Evolutionary conservation across 1,140 invertebrate species (phyloP).

Genomic region (Zaprionus inermis): DNA sequence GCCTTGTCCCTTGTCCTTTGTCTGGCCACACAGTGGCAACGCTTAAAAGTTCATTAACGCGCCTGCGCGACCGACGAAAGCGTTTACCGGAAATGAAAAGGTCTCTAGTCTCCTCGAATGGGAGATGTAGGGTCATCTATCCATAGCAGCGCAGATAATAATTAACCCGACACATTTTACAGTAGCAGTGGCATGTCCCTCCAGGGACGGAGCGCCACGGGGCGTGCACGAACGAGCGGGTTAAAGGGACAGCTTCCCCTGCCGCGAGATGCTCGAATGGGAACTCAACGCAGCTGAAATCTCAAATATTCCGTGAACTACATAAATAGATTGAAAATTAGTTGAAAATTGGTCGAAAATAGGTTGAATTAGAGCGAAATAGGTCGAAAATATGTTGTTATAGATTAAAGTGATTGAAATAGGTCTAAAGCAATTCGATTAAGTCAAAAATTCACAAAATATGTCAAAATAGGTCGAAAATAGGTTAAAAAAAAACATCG

Average conservation of each 20-base stretch:
- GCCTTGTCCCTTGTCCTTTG: slow-evolving; percentile 6
- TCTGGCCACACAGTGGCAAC: slow-evolving; percentile 45
- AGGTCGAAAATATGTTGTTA: too few species aligned
- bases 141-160: slow-evolving; percentile 45
- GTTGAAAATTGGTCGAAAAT: too few species aligned
- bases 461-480: too few species aligned
- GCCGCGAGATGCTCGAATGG: too few species aligned
- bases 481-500: too few species aligned
- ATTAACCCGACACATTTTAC: slow-evolving; percentile 57
- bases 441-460: too few species aligned
- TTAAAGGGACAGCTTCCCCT: background rate
- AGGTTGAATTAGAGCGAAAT: too few species aligned
- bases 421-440: too few species aligned
- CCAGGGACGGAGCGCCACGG: slow-evolving; percentile 35
- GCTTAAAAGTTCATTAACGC: slow-evolving; percentile 80
- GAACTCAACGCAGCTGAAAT: too few species aligned
- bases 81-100: slow-evolving; percentile 64
- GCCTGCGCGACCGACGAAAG: slow-evolving; percentile 47
- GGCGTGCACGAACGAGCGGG: background rate
- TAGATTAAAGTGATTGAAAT: too few species aligned
- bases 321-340: too few species aligned
- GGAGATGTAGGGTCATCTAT: background rate
- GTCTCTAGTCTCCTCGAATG: background rate
- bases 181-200: slow-evolving; percentile 55
- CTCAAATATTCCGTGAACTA: too few species aligned